These are phyloP conservation scores for Arenaria interpres DNA, from an alignment of 2,113 vertebrate species.

Conservation along the genomic window DNA sequence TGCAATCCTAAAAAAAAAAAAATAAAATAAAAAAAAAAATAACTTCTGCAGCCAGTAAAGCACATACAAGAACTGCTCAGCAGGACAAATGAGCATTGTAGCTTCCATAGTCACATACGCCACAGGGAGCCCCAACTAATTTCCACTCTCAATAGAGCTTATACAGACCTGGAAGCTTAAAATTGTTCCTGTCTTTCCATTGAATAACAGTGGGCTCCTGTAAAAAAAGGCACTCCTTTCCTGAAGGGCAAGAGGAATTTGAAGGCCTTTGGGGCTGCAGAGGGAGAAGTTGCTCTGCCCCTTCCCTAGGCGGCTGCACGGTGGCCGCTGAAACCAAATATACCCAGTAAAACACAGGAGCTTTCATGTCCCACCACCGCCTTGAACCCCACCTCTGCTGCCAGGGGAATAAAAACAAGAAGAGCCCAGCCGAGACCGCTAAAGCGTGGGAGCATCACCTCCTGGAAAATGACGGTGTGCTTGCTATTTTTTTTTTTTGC, in stretches of 20 bases:
- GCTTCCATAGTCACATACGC: constrained; percentile 67
- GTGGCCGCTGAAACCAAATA: neutral
- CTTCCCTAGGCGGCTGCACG: rapidly evolving
- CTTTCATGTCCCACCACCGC: neutral
- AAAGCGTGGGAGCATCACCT: rapidly evolving
- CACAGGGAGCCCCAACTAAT: constrained; percentile 70
- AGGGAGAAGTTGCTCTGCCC: neutral
- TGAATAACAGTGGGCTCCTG: constrained; percentile 47
- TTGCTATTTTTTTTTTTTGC: neutral
- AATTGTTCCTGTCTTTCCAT: constrained; percentile 60
- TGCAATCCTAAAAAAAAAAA: neutral
- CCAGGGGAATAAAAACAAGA: neutral
- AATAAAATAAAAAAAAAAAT: neutral
- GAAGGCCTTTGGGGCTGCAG: neutral
- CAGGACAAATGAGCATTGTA: constrained; percentile 69
- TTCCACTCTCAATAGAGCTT: constrained; percentile 71
- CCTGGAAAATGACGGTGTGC: rapidly evolving
- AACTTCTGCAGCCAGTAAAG: constrained; percentile 59
- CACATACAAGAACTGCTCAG: constrained; percentile 54
- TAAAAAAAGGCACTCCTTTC: constrained; percentile 45
- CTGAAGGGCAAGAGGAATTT: constrained; percentile 29
- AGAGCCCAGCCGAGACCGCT: neutral
- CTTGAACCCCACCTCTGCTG: neutral
- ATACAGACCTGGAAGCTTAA: constrained; percentile 69
- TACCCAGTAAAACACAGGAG: neutral